Evolutionary conservation across 2,113 vertebrate species (phyloP).

Genomic region (Pleuronectes platessa): DNA sequence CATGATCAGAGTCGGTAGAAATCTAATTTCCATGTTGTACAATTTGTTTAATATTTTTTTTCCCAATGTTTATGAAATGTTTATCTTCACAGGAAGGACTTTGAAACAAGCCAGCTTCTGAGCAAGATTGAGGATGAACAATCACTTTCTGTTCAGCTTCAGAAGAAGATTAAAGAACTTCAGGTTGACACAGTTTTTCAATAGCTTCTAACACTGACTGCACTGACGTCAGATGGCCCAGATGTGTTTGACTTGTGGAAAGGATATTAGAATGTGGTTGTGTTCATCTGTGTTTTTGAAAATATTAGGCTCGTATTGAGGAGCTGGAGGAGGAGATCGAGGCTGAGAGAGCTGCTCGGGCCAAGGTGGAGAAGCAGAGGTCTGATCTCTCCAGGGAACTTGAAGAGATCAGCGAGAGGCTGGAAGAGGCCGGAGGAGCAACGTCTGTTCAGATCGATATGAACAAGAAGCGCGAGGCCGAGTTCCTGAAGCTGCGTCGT

Average conservation of each 20-base stretch:
- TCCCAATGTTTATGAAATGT: neutral
- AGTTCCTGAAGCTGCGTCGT: slow-evolving; percentile 85
- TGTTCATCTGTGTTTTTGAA: neutral
- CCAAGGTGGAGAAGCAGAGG: slow-evolving; percentile 89
- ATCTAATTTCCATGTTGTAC: too few species aligned
- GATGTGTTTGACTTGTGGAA: neutral
- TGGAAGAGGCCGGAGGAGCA: slow-evolving; percentile 89
- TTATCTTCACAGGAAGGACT: slow-evolving; percentile 83
- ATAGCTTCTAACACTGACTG: neutral
- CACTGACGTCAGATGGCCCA: neutral
- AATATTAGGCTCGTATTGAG: slow-evolving; percentile 76
- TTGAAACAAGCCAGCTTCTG: slow-evolving; percentile 87
- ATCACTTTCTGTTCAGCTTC: slow-evolving; percentile 79
- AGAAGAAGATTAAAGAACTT: slow-evolving; percentile 90
- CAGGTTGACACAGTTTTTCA: slow-evolving; percentile 74
- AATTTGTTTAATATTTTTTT: too few species aligned
- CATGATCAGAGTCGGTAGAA: neutral
- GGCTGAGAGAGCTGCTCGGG: slow-evolving; percentile 85
- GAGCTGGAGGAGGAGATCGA: slow-evolving; percentile 91
- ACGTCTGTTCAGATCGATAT: slow-evolving; percentile 86
- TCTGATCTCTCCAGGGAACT: slow-evolving; percentile 82
- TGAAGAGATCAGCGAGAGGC: slow-evolving; percentile 87
- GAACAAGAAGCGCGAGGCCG: slow-evolving; percentile 72
- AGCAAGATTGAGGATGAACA: slow-evolving; percentile 90
- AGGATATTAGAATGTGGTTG: neutral